Conservation (phyloP, 2,113 vertebrate genomes). For the Tautogolabrus adspersus region DNA sequence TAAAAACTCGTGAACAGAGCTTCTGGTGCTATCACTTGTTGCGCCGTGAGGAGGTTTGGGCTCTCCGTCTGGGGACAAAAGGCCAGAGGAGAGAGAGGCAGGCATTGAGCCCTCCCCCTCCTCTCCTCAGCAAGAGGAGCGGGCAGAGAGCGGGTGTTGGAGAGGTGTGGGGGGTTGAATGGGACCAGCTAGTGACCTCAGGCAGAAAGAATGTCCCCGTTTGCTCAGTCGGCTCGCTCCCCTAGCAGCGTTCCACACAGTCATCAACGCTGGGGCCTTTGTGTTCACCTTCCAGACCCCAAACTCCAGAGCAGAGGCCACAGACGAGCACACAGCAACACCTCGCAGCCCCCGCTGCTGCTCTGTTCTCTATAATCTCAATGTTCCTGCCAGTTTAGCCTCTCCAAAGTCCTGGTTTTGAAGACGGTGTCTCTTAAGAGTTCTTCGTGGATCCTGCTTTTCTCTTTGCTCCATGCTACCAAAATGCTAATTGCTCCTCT, state of each 20-base stretch:
- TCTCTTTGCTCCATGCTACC: constrained; percentile 47
- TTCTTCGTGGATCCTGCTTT: constrained; percentile 52
- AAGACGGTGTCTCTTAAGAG: constrained; percentile 30
- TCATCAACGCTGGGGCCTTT: constrained; percentile 84
- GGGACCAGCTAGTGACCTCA: constrained; percentile 95
- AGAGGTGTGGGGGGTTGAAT: constrained; percentile 86
- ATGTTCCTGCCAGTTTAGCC: constrained; percentile 49
- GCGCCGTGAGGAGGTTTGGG: constrained; percentile 30
- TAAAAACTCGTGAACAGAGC: constrained; percentile 1
- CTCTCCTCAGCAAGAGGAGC: constrained; percentile 77
- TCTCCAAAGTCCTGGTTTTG: constrained; percentile 11
- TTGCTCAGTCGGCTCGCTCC: constrained; percentile 88
- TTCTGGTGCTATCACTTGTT: constrained; percentile 12
- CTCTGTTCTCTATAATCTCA: constrained; percentile 56
- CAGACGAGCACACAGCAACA: constrained; percentile 72
- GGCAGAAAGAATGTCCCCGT: constrained; percentile 93
- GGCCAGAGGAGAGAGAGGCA: constrained; percentile 65
- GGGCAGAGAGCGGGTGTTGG: constrained; percentile 82
- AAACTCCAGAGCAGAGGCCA: constrained; percentile 78
- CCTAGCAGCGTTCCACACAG: constrained; percentile 85
- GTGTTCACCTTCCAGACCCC: constrained; percentile 85
- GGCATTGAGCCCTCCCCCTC: constrained; percentile 66
- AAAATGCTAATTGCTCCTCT: constrained; percentile 76
- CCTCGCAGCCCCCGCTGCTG: constrained; percentile 61
- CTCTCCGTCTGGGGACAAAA: constrained; percentile 79